Conservation (phyloP, 2,888 invertebrate genomes). For the Yponomeuta sedellus region DNA sequence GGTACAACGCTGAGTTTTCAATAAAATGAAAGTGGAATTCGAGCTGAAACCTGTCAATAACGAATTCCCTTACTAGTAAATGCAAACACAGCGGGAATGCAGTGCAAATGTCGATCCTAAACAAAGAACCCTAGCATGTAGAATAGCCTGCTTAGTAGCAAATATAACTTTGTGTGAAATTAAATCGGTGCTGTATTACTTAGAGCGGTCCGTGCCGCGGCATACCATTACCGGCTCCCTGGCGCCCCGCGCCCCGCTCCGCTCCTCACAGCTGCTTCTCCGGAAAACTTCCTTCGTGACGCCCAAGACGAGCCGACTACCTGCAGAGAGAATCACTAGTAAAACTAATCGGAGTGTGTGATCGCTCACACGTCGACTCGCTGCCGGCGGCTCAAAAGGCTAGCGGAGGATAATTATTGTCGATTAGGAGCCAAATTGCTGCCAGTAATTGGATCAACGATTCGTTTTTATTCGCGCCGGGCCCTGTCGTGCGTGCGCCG, state of each 20-base stretch:
- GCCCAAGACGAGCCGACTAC: background rate
- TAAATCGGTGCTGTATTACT: slow-evolving; percentile 12
- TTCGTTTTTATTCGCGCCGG: background rate
- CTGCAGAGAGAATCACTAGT: too few species aligned
- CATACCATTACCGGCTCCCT: background rate
- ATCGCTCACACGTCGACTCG: too few species aligned
- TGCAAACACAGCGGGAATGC: slow-evolving; percentile 35
- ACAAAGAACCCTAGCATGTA: background rate
- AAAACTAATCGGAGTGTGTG: too few species aligned
- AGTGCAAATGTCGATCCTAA: slow-evolving; percentile 67
- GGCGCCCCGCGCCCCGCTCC: background rate
- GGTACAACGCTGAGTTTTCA: background rate
- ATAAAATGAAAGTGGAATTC: background rate
- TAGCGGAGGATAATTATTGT: background rate
- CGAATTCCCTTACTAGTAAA: slow-evolving; percentile 18
- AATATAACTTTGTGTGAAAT: slow-evolving; percentile 5
- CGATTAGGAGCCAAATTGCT: background rate
- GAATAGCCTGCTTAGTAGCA: background rate
- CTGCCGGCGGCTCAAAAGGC: background rate
- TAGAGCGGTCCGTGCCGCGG: slow-evolving; percentile 10
- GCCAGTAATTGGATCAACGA: background rate
- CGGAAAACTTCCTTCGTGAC: background rate
- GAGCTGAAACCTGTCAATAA: slow-evolving; percentile 18
- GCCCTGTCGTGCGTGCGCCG: background rate
- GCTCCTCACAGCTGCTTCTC: background rate